Base-by-base conservation (phyloP, 2,113 vertebrate species). In the Promerops cafer region DNA sequence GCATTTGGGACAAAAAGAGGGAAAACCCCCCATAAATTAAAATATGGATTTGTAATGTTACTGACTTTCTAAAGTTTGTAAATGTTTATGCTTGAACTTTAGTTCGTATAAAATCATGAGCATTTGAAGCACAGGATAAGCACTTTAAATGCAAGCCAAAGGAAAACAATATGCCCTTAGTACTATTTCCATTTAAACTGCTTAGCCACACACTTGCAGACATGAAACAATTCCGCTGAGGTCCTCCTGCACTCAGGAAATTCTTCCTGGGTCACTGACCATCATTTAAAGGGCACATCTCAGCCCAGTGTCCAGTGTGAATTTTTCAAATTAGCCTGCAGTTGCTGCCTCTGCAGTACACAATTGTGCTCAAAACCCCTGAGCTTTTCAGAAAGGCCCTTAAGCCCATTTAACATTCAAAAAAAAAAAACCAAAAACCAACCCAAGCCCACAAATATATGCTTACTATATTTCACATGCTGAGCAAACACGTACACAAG, bases 211-310 rank as follows among this genome's bases (percentile, higher is more conserved):
- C 83, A 92, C 47, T 95, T 90, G 72, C 79, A 96, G 90, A 65
- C 68, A 76, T 88, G 85, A 95, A 95, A 94, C 88, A 94, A 97
- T 96, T 96, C 94, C 30, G 12, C 83, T 0, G 89, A 93, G 94
- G 83, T 95, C 54, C 64, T 95, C 5, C 35, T 95, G 76, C 50
- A 75, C 96, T 96, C 94, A 92, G 93, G 94, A 97, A 96, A 95
- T 95, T 95, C 95, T 97, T 97, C 95, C 93, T 94, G 94, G 96
- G 95, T 97, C 96, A 95, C 76, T 95, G 89, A 90, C 85, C 96
- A 93, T 95, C 90, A 92, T 96, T 97, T 95, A 97, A 96, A 95
- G 93, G 93, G 88, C 77, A 95, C 81, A 53, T 95, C 94, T 92
- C 47, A 83, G 91, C 77, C 89, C 49, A 83, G 27, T 87, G 96